A percentile compares a stretch with the other conserved stretches of the same genome.
Evolutionary conservation across 2,888 invertebrate genomes (phyloP).

Genomic region (Polia nebulosa): DNA sequence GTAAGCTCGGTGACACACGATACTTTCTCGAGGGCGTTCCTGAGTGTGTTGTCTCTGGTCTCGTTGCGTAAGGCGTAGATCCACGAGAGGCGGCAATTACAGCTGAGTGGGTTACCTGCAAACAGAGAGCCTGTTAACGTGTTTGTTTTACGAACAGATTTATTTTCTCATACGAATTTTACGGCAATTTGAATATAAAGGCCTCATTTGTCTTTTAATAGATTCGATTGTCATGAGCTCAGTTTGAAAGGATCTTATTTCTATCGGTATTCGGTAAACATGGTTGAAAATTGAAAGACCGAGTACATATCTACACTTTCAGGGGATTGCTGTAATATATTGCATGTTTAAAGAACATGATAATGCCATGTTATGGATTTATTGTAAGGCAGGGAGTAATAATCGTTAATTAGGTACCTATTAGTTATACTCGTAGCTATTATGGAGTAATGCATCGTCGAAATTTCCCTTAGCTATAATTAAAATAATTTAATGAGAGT

Average conservation of each 20-base stretch:
- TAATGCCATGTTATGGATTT: slow-evolving; percentile 16
- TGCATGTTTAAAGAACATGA: slow-evolving; percentile 30
- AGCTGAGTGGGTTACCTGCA: slow-evolving; percentile 95
- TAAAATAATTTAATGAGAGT: slow-evolving; percentile 9
- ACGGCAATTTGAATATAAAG: slow-evolving; percentile 35
- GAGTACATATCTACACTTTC: not conserved
- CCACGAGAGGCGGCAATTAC: slow-evolving; percentile 96
- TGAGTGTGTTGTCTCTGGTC: slow-evolving; percentile 93
- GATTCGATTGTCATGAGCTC: slow-evolving; percentile 21
- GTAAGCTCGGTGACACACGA: slow-evolving; percentile 92
- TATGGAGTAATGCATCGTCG: slow-evolving; percentile 13
- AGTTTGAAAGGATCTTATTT: slow-evolving; percentile 11
- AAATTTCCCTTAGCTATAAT: slow-evolving; percentile 41
- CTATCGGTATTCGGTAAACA: slow-evolving; percentile 26
- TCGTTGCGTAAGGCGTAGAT: slow-evolving; percentile 94
- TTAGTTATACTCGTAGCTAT: slow-evolving; percentile 1
- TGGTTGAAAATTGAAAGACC: slow-evolving; percentile 18
- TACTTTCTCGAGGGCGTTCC: slow-evolving; percentile 93
- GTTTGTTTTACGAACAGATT: slow-evolving; percentile 34
- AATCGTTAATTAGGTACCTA: slow-evolving; percentile 29
- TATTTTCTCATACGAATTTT: slow-evolving; percentile 41
- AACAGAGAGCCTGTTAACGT: slow-evolving; percentile 70
- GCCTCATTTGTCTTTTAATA: slow-evolving; percentile 38
- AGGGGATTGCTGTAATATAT: slow-evolving; percentile 9
- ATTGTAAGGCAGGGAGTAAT: slow-evolving; percentile 30